These are phyloP conservation scores for Microctonus brassicae DNA, from an alignment of 2,888 invertebrate species.

Conservation along the genomic window DNA sequence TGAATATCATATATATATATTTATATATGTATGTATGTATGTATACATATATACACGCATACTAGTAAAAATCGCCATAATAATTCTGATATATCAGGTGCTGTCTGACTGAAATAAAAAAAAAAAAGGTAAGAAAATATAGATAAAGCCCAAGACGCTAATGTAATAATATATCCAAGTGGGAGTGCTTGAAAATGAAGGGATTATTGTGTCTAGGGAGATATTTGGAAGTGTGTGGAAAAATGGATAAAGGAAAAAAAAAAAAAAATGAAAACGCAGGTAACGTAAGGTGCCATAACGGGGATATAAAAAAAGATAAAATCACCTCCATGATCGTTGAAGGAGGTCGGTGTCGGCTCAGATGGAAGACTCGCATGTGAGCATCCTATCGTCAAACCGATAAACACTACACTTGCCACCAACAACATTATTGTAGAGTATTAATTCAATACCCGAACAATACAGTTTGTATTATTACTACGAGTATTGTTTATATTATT, in stretches of 20 bases:
- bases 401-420: slow-evolving; percentile 58
- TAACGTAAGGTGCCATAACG: slow-evolving; percentile 1
- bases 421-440: slow-evolving; percentile 54
- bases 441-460: slow-evolving; percentile 27
- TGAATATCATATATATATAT: not conserved
- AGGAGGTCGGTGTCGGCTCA: slow-evolving; percentile 62
- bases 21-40: no score
- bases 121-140: not conserved
- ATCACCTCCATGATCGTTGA: slow-evolving; percentile 68
- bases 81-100: no score
- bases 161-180: not conserved
- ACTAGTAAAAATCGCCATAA: slow-evolving; percentile 12
- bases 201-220: not conserved
- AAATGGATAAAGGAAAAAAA: not conserved
- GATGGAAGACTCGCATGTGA: slow-evolving; percentile 58
- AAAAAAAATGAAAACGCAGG: slow-evolving; percentile 5
- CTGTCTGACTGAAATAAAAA: not conserved
- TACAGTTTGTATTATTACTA: not conserved
- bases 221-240: not conserved
- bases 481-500: slow-evolving; percentile 26
- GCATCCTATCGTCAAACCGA: slow-evolving; percentile 60
- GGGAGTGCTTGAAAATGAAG: not conserved
- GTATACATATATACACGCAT: no score
- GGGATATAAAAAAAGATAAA: slow-evolving; percentile 43
- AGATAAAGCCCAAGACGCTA: not conserved